Conservation (phyloP, 2,113 vertebrate species). For the Bubalus kerabau region DNA sequence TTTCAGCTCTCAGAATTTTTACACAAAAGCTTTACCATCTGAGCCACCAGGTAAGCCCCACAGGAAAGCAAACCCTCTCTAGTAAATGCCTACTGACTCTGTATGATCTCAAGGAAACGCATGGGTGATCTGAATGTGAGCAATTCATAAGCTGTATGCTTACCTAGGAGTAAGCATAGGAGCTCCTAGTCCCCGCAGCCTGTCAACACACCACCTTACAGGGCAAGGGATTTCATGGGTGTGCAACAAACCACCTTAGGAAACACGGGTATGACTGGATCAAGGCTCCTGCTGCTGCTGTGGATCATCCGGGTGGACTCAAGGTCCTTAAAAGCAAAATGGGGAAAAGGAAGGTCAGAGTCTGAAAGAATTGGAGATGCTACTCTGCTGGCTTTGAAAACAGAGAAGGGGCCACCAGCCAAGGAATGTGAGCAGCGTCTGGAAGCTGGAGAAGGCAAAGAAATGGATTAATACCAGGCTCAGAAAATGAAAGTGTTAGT, state of each 20-base stretch:
- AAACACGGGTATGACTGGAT: background rate
- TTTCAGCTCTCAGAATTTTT: conserved; percentile 38
- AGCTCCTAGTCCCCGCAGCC: background rate
- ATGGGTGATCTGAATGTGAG: no score
- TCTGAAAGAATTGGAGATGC: background rate
- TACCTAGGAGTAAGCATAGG: background rate
- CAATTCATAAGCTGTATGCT: background rate
- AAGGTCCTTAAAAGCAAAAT: background rate
- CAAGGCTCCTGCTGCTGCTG: background rate
- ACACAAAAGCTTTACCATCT: background rate
- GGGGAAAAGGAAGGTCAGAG: background rate
- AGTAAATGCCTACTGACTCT: conserved; percentile 58
- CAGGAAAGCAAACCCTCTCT: background rate
- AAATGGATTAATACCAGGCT: background rate
- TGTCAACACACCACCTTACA: rapidly evolving
- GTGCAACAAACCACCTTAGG: background rate
- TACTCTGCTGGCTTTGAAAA: background rate
- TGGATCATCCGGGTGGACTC: rapidly evolving
- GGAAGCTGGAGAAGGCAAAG: background rate
- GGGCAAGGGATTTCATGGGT: no score
- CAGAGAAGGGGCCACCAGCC: background rate
- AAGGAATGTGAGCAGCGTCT: background rate
- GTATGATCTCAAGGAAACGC: background rate
- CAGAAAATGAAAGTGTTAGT: background rate
- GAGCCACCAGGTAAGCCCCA: background rate